Base-by-base conservation (phyloP, 2,113 vertebrate species). In the Protobothrops mucrosquamatus region DNA sequence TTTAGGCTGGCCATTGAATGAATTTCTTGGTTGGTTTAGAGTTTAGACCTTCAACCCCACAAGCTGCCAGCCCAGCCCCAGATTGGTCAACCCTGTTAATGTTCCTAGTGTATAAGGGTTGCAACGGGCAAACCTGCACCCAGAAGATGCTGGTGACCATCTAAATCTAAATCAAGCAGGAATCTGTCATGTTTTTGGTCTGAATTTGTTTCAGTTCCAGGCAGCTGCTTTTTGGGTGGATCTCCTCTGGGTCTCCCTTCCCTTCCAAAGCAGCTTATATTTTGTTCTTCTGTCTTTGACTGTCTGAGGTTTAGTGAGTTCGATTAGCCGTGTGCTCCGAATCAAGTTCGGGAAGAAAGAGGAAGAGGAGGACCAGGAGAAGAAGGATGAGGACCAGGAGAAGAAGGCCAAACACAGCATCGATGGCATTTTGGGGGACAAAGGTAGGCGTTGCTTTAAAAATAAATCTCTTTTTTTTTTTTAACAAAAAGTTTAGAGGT, bases 291-390 rank as follows among this genome's bases (percentile, higher is more conserved):
- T 97, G 96, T 96, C 97, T 98, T 98, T 98, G 94, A 95, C 97
- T 98, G 97, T 98, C 97, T 96, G 98, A 98, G 98, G 98, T 98
- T 98, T 98, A 99, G 99, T 99, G 98, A 99, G 99, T 98, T 99
- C 99, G 98, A 99, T 99, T 98, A 99, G 99, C 98, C 99, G 99
- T 81, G 99, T 99, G 97, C 98, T 99, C 97, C 98, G 99, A 98
- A 99, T 99, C 98, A 99, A 99, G 97, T 99, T 99, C 98, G 99
- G 99, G 98, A 99, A 99, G 98, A 99, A 99, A 96, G 99, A 99
- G 97, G 99, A 99, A 92, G 99, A 99, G 24, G 99, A 99, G 51
- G 99, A 99, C 43, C 98, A 98, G 29, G 99, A 99, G 96, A 99
- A 99, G 97, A 99, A 99, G 95, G 99, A 99, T 94, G 99, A 99